A percentile compares a stretch with the other conserved stretches of the same genome.
These are phyloP conservation scores for Mastigias papua DNA, from an alignment of 30 jellyfish, hydroid and myxozoan species.

Conservation along the genomic window DNA sequence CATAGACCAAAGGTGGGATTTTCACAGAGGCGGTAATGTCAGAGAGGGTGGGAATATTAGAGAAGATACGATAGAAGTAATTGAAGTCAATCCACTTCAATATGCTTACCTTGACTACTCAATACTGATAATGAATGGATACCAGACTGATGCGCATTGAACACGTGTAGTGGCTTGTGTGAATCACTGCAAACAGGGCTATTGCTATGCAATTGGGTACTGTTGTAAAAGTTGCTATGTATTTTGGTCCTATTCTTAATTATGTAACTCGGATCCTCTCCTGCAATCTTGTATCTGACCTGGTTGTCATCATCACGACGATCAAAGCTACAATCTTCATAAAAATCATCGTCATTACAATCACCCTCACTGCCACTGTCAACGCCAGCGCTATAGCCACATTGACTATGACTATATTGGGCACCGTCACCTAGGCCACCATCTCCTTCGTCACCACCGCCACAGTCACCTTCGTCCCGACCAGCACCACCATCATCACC, in stretches of 20 bases:
- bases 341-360: neutral
- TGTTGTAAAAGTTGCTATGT: neutral
- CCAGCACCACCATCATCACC: neutral
- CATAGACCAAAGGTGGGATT: too few species aligned
- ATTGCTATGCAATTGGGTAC: slow-evolving; percentile 32
- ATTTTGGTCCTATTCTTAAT: neutral
- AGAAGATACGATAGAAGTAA: neutral
- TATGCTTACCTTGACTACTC: slow-evolving; percentile 4
- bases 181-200: slow-evolving; percentile 2
- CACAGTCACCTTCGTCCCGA: neutral
- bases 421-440: too few species aligned
- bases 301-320: too few species aligned
- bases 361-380: neutral
- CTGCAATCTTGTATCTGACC: too few species aligned
- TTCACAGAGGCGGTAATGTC: too few species aligned
- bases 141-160: slow-evolving; percentile 85
- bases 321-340: neutral
- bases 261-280: too few species aligned
- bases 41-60: too few species aligned
- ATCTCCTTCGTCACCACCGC: too few species aligned
- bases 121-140: slow-evolving; percentile 56
- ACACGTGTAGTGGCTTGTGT: slow-evolving; percentile 47
- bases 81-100: neutral
- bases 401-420: too few species aligned
- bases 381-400: neutral